phyloP scores from a whole-genome alignment of 1,140 invertebrate genomes.

The Cyclargus thomasi region DNA sequence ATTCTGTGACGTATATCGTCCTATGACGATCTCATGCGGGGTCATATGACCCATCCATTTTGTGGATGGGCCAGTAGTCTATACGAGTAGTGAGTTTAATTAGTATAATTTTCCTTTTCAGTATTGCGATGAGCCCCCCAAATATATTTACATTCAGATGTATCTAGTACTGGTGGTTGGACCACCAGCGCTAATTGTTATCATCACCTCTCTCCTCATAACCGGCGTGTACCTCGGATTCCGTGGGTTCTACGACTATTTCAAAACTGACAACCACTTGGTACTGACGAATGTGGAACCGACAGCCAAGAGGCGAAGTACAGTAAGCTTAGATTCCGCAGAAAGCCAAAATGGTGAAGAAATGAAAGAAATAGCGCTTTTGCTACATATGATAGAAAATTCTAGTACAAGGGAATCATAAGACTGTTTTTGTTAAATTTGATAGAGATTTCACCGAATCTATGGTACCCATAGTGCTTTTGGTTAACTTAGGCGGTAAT shows the following conservation, averaged over 20 bases:
- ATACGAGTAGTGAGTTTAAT: background rate
- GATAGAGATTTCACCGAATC: too few relatives aligned
- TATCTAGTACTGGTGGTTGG: constrained; percentile 46
- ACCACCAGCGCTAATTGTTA: constrained; percentile 45
- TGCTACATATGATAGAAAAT: background rate
- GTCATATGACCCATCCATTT: too few relatives aligned
- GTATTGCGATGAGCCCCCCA: constrained; percentile 50
- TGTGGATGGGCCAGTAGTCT: too few relatives aligned
- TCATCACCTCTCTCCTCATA: constrained; percentile 42
- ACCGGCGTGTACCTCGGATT: constrained; percentile 39
- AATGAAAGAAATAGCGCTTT: background rate
- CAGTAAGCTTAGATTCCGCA: background rate
- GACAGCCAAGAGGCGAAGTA: background rate
- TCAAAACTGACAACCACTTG: constrained; percentile 48
- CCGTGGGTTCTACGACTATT: constrained; percentile 42
- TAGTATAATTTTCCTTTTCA: constrained; percentile 30
- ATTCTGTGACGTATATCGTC: too few relatives aligned
- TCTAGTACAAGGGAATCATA: background rate
- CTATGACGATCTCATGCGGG: too few relatives aligned
- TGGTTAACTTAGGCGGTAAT: too few relatives aligned
- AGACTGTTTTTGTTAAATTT: background rate
- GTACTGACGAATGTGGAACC: constrained; percentile 19
- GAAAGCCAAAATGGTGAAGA: background rate
- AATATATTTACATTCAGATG: constrained; percentile 39
- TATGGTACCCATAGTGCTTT: too few relatives aligned